Conservation (phyloP, 2,797 vertebrate genomes). For the Cercopithecus diana region DNA sequence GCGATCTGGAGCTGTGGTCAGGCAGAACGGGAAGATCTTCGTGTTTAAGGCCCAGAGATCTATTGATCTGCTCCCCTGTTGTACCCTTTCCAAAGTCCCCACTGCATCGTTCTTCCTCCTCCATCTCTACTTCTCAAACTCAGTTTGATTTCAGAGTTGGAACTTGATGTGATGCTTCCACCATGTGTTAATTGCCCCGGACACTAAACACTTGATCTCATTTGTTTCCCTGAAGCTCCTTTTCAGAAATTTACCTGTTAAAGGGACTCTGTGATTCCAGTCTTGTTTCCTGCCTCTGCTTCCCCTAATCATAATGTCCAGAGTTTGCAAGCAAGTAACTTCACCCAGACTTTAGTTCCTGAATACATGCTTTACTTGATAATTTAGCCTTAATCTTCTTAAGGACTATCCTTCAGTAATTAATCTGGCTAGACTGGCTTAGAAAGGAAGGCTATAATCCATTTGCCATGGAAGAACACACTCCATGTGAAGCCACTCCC, state of each 20-base stretch:
- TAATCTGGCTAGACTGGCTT: not conserved
- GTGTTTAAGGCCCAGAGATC: not conserved
- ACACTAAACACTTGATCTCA: not conserved
- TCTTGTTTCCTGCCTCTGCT: not conserved
- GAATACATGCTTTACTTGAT: not conserved
- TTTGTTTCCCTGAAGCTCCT: not conserved
- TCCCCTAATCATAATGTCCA: not conserved
- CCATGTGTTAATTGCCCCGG: not conserved
- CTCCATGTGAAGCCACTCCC: not conserved
- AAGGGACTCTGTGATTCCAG: not conserved
- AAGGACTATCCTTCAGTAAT: not conserved
- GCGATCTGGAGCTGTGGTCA: not conserved
- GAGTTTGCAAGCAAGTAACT: not conserved
- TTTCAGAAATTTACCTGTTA: not conserved
- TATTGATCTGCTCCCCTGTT: rapidly evolving
- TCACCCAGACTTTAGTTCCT: not conserved
- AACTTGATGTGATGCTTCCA: not conserved
- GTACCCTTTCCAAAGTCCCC: not conserved
- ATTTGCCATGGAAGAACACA: not conserved
- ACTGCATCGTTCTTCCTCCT: not conserved
- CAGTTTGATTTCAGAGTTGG: not conserved
- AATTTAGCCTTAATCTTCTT: not conserved
- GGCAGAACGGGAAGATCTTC: not conserved
- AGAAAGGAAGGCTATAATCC: not conserved
- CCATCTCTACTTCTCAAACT: not conserved